These are phyloP conservation scores for Enteromius afrohamiltoni DNA, from an alignment of 2,797 vertebrate species.

Conservation along the genomic window DNA sequence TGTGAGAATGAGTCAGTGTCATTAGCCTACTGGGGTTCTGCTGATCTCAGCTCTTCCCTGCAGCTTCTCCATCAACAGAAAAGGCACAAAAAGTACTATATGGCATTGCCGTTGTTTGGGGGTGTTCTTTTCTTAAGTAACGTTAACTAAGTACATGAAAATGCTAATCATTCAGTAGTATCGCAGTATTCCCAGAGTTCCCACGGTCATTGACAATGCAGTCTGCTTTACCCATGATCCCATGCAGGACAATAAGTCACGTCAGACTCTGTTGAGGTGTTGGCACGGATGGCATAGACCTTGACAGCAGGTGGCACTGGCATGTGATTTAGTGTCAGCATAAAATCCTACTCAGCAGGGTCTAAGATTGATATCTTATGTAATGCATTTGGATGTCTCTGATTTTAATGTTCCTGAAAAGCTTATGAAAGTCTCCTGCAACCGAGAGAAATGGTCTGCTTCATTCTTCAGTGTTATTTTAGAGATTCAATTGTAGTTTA, in stretches of 20 bases:
- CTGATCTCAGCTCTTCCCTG: conserved; percentile 24
- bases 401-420: background rate
- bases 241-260: background rate
- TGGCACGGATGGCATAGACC: conserved; percentile 22
- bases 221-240: background rate
- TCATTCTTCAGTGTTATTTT: conserved; percentile 12
- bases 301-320: conserved; percentile 37
- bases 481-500: background rate
- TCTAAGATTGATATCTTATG: conserved; percentile 6
- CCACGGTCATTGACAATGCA: background rate
- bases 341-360: conserved; percentile 1
- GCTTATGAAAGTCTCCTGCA: background rate
- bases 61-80: background rate
- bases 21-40: conserved; percentile 4
- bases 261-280: conserved; percentile 3
- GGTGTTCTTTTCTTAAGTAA: background rate
- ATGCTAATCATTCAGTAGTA: background rate
- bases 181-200: background rate
- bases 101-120: background rate
- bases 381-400: conserved; percentile 13
- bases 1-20: background rate
- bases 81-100: background rate
- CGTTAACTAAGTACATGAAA: background rate
- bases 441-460: background rate
- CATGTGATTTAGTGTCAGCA: conserved; percentile 31